Evolutionary conservation across 2,113 vertebrate genomes (phyloP), one percentile per base, ranked within the genome.

Genomic region (Porphyrio hochstetteri): DNA sequence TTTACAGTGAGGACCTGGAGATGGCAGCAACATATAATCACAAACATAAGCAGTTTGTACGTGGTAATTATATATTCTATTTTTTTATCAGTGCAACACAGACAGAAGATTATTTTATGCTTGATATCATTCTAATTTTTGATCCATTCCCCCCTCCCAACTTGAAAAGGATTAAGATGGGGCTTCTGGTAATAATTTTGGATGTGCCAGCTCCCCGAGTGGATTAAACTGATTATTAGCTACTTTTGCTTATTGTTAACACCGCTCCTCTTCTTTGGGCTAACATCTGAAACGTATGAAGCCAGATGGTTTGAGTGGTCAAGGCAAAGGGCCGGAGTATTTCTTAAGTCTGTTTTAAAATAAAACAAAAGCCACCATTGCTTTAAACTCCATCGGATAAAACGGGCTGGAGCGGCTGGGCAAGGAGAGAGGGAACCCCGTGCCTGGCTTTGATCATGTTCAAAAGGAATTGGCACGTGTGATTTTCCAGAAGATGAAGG

Each of bases 11-110:
- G 97, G 95, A 94, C 98, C 98, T 98, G 97, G 97, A 98, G 98
- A 94, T 98, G 98, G 98, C 97, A 97, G 98, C 97, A 97, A 97
- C 97, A 97, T 98, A 97, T 97, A 98, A 97, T 97, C 97, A 98
- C 97, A 97, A 97, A 97, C 95, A 97, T 95, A 96, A 97, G 96
- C 96, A 97, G 95, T 97, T 97, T 96, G 96, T 96, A 96, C 91
- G 82, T 81, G 96, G 96, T 96, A 97, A 98, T 98, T 97, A 98
- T 86, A 95, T 93, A 97, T 97, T 95, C 93, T 95, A 3, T 35
- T 77, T 92, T 97, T 97, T 97, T 95, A 98, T 97, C 97, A 97
- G 96, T 33, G 89, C 82, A 95, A 96, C 95, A 93, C 97, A 98
- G 97, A 95, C 97, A 50, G 86, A 97, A 97, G 97, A 98, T 97